Evolutionary conservation across 2,113 vertebrate species (phyloP).

Genomic region (Pagrus major): DNA sequence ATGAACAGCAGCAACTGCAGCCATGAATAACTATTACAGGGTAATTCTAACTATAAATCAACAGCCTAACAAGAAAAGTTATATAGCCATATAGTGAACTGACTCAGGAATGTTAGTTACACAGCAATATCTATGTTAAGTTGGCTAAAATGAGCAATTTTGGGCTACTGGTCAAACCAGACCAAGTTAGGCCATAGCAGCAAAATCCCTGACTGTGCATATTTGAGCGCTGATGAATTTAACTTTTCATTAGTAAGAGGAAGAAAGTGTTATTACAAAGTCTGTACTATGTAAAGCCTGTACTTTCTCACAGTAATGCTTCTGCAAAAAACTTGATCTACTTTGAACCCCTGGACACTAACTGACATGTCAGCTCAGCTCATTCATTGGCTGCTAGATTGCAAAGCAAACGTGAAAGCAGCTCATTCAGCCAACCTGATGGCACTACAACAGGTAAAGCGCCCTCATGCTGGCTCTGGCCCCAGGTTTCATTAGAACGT

Average conservation of each 20-base stretch:
- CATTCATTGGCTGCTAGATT: background rate
- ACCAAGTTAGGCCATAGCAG: background rate
- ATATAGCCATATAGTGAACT: background rate
- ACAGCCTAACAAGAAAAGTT: background rate
- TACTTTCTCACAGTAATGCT: background rate
- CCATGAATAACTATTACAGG: background rate
- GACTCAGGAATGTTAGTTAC: background rate
- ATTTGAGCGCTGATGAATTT: background rate
- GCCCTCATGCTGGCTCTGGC: background rate
- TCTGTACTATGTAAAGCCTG: background rate
- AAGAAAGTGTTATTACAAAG: background rate
- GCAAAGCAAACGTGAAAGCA: background rate
- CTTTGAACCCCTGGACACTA: background rate
- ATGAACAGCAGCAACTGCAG: background rate
- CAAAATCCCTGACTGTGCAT: background rate
- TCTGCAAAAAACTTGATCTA: background rate
- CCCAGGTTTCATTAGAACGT: slow-evolving; percentile 12
- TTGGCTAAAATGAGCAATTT: background rate
- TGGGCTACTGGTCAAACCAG: background rate
- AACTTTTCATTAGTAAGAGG: background rate
- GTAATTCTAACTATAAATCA: background rate
- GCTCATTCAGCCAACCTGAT: background rate
- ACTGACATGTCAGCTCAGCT: background rate
- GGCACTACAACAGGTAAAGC: slow-evolving; percentile 19
- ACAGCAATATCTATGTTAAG: background rate